Evolutionary conservation across 2,113 vertebrate genomes (phyloP).

Genomic region (Muscicapa adusta): DNA sequence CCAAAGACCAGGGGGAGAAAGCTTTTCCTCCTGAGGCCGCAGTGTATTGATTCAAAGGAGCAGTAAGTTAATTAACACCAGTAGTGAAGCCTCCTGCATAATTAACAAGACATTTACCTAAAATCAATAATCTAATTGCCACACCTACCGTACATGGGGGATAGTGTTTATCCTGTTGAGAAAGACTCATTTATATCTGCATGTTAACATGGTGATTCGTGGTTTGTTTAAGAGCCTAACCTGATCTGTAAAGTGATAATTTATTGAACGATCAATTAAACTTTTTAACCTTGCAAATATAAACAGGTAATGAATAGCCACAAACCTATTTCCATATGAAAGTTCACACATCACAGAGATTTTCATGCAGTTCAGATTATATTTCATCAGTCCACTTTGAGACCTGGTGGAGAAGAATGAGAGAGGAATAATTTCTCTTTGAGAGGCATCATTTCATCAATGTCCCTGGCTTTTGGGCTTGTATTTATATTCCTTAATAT

Average conservation of each 20-base stretch:
- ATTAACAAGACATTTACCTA: conserved; percentile 84
- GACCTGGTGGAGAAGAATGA: neutral
- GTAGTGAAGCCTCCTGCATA: conserved; percentile 80
- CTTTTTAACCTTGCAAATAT: conserved; percentile 67
- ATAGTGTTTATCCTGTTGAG: conserved; percentile 74
- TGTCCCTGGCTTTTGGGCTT: neutral
- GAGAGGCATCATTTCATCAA: neutral
- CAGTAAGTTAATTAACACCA: conserved; percentile 82
- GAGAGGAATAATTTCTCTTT: neutral
- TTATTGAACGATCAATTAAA: conserved; percentile 81
- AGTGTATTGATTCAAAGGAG: conserved; percentile 78
- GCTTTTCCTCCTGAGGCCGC: conserved; percentile 64
- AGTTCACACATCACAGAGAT: conserved; percentile 31
- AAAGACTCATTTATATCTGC: conserved; percentile 75
- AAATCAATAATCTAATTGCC: conserved; percentile 88
- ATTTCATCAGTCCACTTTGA: neutral
- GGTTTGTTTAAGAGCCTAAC: conserved; percentile 73
- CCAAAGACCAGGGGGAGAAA: conserved; percentile 5
- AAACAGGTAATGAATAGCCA: conserved; percentile 63
- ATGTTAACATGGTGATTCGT: conserved; percentile 77
- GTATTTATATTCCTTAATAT: neutral
- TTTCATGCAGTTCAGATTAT: neutral
- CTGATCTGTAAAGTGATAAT: conserved; percentile 81
- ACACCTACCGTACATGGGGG: conserved; percentile 74
- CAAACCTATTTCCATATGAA: conserved; percentile 48